These are phyloP conservation scores for Ceratoteleas bidentatus DNA, from an alignment of 1,140 invertebrate genomes.

Conservation along the genomic window DNA sequence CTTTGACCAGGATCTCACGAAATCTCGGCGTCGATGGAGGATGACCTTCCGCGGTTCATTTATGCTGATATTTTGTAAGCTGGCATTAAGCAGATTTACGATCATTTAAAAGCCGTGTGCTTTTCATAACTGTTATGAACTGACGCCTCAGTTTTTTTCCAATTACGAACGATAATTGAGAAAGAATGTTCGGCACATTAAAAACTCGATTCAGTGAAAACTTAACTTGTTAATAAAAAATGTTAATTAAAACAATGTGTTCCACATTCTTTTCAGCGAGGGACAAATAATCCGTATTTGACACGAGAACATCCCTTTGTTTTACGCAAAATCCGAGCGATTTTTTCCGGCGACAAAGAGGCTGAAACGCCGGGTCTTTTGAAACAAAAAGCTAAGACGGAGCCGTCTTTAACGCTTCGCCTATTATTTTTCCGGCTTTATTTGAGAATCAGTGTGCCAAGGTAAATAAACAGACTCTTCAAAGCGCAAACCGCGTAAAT, in stretches of 20 bases:
- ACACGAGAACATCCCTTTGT: constrained; percentile 4
- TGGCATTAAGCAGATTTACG: constrained; percentile 37
- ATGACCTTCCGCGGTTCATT: constrained; percentile 54
- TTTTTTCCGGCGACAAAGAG: constrained; percentile 11
- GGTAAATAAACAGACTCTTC: constrained; percentile 48
- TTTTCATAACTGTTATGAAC: constrained; percentile 35
- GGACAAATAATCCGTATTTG: constrained; percentile 5
- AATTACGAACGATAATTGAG: not conserved
- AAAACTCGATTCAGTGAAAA: not conserved
- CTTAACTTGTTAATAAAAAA: not conserved
- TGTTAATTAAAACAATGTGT: not conserved
- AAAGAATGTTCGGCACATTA: not conserved
- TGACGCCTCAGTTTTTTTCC: constrained; percentile 7
- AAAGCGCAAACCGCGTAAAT: constrained; percentile 36
- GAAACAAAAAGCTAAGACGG: constrained; percentile 2
- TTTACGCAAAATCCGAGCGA: constrained; percentile 5
- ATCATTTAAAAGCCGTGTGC: constrained; percentile 33
- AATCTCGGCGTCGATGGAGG: constrained; percentile 39
- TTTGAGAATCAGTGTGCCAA: constrained; percentile 33
- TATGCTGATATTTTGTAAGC: constrained; percentile 56
- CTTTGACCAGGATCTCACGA: constrained; percentile 67
- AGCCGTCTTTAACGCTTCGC: constrained; percentile 28
- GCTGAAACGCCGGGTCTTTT: constrained; percentile 10
- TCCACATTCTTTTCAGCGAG: not conserved
- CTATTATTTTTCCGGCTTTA: constrained; percentile 64